A percentile compares a stretch with the other conserved stretches of the same genome.
Evolutionary conservation across 1,140 invertebrate genomes (phyloP).

Genomic region (Zaprionus ornatus): DNA sequence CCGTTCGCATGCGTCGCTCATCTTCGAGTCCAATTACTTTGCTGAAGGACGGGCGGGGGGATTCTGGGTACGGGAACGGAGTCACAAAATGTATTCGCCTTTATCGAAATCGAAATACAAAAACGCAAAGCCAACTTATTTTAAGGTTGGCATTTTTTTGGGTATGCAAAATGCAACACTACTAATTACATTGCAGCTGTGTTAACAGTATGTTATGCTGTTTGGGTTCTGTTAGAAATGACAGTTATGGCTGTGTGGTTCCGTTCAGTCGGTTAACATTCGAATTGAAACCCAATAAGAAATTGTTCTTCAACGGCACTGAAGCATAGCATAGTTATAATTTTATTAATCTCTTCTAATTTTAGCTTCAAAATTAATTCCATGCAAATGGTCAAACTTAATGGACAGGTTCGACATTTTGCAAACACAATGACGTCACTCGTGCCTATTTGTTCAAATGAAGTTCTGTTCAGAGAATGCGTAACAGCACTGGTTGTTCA

Average conservation of each 20-base stretch:
- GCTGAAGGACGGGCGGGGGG: conserved; percentile 4
- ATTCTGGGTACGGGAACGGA: conserved; percentile 19
- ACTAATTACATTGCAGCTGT: conserved; percentile 7
- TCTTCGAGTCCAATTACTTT: conserved; percentile 32
- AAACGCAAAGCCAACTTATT: conserved; percentile 55
- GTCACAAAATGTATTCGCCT: conserved; percentile 46
- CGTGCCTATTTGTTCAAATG: not conserved
- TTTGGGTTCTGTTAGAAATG: not conserved
- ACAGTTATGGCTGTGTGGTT: not conserved
- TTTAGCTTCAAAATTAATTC: not conserved
- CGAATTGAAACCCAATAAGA: not conserved
- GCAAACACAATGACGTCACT: not conserved
- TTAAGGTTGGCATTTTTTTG: conserved; percentile 61
- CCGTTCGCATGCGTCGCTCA: conserved; percentile 65
- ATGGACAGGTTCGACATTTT: not conserved
- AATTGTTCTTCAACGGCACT: not conserved
- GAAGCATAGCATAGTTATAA: not conserved
- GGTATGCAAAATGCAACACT: conserved; percentile 60
- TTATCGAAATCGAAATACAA: conserved; percentile 50
- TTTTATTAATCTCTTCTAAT: not conserved
- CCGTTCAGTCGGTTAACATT: not conserved
- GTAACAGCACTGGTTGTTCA: not conserved
- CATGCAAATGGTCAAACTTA: not conserved
- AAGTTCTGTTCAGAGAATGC: not conserved
- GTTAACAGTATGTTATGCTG: conserved; percentile 1